These are phyloP conservation scores for Zaprionus lineosus DNA, from an alignment of 2,888 invertebrate species.

Conservation along the genomic window DNA sequence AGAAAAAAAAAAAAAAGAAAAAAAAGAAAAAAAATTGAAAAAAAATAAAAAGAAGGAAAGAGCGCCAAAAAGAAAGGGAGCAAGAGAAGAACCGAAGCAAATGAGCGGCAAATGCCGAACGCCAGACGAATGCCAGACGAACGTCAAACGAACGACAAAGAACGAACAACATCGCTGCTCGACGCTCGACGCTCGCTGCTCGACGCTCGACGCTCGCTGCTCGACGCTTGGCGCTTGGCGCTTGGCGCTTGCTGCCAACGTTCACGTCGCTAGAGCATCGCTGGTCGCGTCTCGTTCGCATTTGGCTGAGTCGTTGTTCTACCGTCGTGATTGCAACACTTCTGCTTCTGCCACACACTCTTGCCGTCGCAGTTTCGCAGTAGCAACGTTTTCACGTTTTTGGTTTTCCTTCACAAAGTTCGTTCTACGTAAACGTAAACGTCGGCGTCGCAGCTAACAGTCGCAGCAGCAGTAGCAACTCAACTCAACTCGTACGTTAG, in stretches of 20 bases:
- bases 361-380: conserved; percentile 52
- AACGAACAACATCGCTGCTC: conserved; percentile 5
- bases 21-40: no score
- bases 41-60: conserved; percentile 8
- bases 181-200: conserved; percentile 17
- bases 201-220: no score
- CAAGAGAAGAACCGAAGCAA: conserved; percentile 11
- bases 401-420: conserved; percentile 21
- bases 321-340: conserved; percentile 80
- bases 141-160: conserved; percentile 6
- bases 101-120: background rate
- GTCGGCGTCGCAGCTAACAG: conserved; percentile 38
- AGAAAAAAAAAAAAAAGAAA: conserved; percentile 1
- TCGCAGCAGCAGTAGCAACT: conserved; percentile 31
- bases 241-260: conserved; percentile 1
- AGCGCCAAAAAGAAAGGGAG: conserved; percentile 39
- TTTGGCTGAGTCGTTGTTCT: conserved; percentile 79
- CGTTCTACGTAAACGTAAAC: conserved; percentile 36
- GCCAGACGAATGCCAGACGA: conserved; percentile 10
- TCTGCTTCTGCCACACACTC: conserved; percentile 51
- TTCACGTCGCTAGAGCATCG: conserved; percentile 37
- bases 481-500: conserved; percentile 46
- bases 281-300: conserved; percentile 54
- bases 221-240: no score
- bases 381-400: conserved; percentile 61